phyloP scores from a whole-genome alignment of 2,113 vertebrate genomes.

The Agelaius tricolor region DNA sequence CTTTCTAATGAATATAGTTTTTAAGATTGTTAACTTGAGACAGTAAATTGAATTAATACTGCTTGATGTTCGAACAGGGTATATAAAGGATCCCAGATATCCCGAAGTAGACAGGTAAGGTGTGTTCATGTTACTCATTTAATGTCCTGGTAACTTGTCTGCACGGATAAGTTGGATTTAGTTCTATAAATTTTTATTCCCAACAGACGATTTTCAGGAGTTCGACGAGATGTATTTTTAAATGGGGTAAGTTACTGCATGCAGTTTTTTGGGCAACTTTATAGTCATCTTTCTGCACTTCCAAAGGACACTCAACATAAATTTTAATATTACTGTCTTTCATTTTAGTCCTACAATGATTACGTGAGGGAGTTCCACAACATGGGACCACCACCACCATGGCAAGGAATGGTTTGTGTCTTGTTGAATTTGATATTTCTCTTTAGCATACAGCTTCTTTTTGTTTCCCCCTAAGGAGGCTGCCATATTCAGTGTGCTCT shows the following conservation, averaged over 20 bases:
- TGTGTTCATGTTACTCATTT: conserved; percentile 67
- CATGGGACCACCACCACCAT: conserved; percentile 93
- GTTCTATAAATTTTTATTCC: conserved; percentile 79
- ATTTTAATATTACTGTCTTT: conserved; percentile 65
- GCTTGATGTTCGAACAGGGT: conserved; percentile 87
- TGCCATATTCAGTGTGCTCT: neutral
- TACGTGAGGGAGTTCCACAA: conserved; percentile 98
- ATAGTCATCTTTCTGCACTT: neutral
- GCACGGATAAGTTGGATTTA: conserved; percentile 70
- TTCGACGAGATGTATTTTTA: conserved; percentile 94
- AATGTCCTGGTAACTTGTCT: conserved; percentile 60
- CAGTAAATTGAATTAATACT: conserved; percentile 72
- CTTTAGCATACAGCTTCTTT: neutral
- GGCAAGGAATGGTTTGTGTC: conserved; percentile 96
- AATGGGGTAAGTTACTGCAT: conserved; percentile 90
- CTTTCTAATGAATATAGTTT: conserved; percentile 19
- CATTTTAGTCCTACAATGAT: conserved; percentile 94
- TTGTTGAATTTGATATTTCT: neutral
- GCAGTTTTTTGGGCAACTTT: neutral
- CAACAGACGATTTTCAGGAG: conserved; percentile 93
- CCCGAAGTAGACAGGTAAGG: conserved; percentile 95
- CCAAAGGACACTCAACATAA: neutral
- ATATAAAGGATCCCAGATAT: conserved; percentile 95
- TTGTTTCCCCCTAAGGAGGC: neutral
- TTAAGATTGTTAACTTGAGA: neutral